phyloP scores from a whole-genome alignment of 2,888 invertebrate genomes.

The Endomychus coccineus region DNA sequence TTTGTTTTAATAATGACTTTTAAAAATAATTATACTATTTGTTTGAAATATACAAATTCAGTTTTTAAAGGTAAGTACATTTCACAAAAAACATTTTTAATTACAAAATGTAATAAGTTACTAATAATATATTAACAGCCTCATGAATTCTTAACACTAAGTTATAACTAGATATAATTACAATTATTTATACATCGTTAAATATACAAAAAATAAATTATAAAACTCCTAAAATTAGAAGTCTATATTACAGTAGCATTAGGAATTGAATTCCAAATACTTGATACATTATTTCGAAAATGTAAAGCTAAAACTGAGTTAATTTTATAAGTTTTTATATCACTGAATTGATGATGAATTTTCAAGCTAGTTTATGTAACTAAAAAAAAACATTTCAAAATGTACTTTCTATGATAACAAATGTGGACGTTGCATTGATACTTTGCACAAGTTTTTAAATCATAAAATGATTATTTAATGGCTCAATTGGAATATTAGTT shows the following conservation, averaged over 20 bases:
- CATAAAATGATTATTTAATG: too few relatives aligned
- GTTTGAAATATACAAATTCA: conserved; percentile 12
- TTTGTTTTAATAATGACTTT: conserved; percentile 9
- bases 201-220: conserved; percentile 38
- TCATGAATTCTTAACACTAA: conserved; percentile 40
- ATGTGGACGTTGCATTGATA: too few relatives aligned
- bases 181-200: conserved; percentile 29
- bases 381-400: too few relatives aligned
- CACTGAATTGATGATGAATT: conserved; percentile 13
- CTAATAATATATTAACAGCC: conserved; percentile 42
- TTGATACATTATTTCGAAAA: conserved; percentile 9
- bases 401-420: too few relatives aligned
- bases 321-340: conserved; percentile 10
- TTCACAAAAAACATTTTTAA: conserved; percentile 33
- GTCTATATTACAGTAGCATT: conserved; percentile 11
- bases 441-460: too few relatives aligned
- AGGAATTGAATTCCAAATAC: conserved; percentile 10
- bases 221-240: conserved; percentile 25
- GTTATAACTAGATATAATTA: conserved; percentile 29
- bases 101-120: conserved; percentile 40
- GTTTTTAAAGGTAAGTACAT: conserved; percentile 34
- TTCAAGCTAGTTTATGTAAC: too few relatives aligned
- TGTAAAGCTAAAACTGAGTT: conserved; percentile 12
- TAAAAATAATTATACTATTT: conserved; percentile 11
- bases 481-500: too few relatives aligned